Evolutionary conservation across 2,797 vertebrate genomes (phyloP), one percentile per base, ranked within the genome.

Genomic region (Heliangelus exortis): DNA sequence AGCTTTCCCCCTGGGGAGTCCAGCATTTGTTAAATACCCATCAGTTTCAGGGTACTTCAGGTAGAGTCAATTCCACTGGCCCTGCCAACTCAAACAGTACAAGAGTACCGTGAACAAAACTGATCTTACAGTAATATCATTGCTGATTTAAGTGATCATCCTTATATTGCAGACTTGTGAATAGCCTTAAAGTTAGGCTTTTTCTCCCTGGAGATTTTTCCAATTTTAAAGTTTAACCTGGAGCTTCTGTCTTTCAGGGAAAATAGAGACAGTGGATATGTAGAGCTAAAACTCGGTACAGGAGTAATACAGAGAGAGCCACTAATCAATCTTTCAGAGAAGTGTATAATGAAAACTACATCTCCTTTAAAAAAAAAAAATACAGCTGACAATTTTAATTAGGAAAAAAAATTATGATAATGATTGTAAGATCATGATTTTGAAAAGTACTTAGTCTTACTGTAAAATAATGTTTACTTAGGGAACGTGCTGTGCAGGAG

Each of bases 401-500:
- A 58, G 53, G 43, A n/a, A 15, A 7, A 31, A 21, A 68, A 31
- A 31, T 58, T 12, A 26, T 39, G 8, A 15, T 63, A 36, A 58
- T 51, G 57, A 43, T 48, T 65, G 9, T 54, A 41, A 78, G 51
- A 65, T 43, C 0, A 20, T 72, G 63, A 54, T 58, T 12, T 72
- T 45, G 2, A 6, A 26, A 83, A 85, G 20, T 67, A 9, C 19
- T 55, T 74, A 39, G 19, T 68, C 59, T 79, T 21, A 65, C 31
- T 36, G 7, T 88, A 67, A 72, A 71, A 55, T 48, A 47, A 10
- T 91, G 57, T 90, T 92, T 68, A n/a, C 86, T 89, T 96, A 98
- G 98, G 87, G 97, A 98, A 77, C 78, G 91, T 86, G 97, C 98
- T 43, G 95, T 98, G 41, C 97, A 98, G 94, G 97, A 98, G 81